phyloP scores from a whole-genome alignment of 1,140 invertebrate genomes.

The Drosophila pruinosa region DNA sequence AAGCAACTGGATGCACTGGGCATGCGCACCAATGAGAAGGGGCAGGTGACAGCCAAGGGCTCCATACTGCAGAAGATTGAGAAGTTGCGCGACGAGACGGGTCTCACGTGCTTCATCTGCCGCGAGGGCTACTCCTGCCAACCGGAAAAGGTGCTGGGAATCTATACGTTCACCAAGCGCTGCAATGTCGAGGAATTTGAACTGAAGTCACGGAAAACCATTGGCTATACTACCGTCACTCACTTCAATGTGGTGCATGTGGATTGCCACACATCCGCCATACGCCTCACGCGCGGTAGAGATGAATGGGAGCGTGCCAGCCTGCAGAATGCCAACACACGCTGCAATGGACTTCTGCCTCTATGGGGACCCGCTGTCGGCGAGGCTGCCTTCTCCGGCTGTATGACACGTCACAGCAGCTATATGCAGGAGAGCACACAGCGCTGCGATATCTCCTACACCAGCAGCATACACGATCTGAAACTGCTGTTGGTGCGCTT shows the following conservation, averaged over 20 bases:
- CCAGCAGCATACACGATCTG: constrained; percentile 95
- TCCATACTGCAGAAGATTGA: constrained; percentile 96
- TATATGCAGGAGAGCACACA: constrained; percentile 94
- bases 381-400: constrained; percentile 96
- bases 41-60: constrained; percentile 95
- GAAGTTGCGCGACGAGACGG: constrained; percentile 96
- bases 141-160: constrained; percentile 94
- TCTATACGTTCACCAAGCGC: constrained; percentile 98
- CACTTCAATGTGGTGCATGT: constrained; percentile 99
- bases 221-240: constrained; percentile 96
- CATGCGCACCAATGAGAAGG: constrained; percentile 97
- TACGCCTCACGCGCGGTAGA: constrained; percentile 88
- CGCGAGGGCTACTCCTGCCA: constrained; percentile 98
- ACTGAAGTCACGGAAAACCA: constrained; percentile 91
- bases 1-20: constrained; percentile 97
- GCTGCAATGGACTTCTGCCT: constrained; percentile 97
- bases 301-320: constrained; percentile 99
- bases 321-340: constrained; percentile 98
- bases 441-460: constrained; percentile 93
- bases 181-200: constrained; percentile 98
- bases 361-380: constrained; percentile 98
- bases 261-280: constrained; percentile 98
- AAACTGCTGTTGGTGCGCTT: constrained; percentile 95
- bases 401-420: constrained; percentile 94
- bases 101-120: constrained; percentile 98